Conservation (phyloP, 2,113 vertebrate species). For the Chlorodrepanis virens region DNA sequence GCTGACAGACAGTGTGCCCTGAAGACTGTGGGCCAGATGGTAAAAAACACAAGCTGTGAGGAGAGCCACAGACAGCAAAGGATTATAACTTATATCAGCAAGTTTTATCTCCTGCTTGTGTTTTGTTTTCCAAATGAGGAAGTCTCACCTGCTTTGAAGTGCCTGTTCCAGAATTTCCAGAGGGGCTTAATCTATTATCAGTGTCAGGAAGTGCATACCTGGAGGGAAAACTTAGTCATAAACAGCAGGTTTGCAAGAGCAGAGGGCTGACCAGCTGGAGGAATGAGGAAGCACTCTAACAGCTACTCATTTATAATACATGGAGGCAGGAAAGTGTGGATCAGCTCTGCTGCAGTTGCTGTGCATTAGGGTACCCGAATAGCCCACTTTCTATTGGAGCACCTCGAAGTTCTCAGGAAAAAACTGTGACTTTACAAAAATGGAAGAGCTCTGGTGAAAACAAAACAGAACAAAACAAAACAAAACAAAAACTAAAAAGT, state of each 20-base stretch:
- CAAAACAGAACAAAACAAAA: neutral
- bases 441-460: neutral
- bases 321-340: neutral
- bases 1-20: slow-evolving; percentile 14
- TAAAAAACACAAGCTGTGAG: slow-evolving; percentile 14
- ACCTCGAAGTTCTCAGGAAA: neutral
- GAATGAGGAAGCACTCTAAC: slow-evolving; percentile 22
- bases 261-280: slow-evolving; percentile 37
- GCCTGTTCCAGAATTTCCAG: slow-evolving; percentile 34
- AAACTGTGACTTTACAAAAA: neutral
- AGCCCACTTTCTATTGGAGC: neutral
- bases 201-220: slow-evolving; percentile 52
- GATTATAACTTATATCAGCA: slow-evolving; percentile 29
- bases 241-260: slow-evolving; percentile 39
- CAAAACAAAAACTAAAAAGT: neutral
- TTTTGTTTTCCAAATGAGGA: slow-evolving; percentile 50
- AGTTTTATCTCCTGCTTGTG: slow-evolving; percentile 30
- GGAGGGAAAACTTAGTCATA: slow-evolving; percentile 25
- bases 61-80: slow-evolving; percentile 11
- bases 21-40: slow-evolving; percentile 41
- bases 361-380: neutral
- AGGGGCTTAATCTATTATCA: slow-evolving; percentile 39
- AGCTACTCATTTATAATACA: slow-evolving; percentile 46
- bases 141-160: slow-evolving; percentile 59
- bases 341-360: neutral